phyloP scores from a whole-genome alignment of 2,797 vertebrate genomes.

The Syngnathus acus region DNA sequence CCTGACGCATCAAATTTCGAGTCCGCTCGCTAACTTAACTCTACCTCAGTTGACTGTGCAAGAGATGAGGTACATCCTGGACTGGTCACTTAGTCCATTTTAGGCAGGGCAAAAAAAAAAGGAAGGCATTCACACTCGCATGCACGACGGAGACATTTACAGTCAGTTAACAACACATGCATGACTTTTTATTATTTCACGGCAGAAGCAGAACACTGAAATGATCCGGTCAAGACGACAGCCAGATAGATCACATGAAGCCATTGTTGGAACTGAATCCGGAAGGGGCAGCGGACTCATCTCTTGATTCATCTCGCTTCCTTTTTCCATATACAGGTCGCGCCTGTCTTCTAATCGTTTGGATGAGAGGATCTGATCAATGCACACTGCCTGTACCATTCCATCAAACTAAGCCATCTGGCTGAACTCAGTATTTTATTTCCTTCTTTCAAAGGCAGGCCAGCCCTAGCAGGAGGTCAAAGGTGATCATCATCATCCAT shows the following conservation, averaged over 20 bases:
- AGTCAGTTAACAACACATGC: neutral
- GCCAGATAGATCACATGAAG: neutral
- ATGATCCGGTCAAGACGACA: neutral
- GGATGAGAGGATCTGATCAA: too few species aligned
- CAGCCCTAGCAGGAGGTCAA: neutral
- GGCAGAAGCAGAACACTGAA: neutral
- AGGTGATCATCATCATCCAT: neutral
- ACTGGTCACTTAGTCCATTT: neutral
- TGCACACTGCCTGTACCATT: too few species aligned
- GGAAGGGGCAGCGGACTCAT: neutral
- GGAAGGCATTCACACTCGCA: neutral
- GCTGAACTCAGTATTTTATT: neutral
- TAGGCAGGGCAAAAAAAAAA: neutral
- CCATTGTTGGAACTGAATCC: too few species aligned
- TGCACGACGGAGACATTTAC: neutral
- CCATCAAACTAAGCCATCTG: neutral
- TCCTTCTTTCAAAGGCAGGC: neutral
- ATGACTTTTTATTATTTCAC: neutral
- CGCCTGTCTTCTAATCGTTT: neutral
- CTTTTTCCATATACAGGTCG: neutral
- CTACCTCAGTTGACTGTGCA: neutral
- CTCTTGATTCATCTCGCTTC: neutral
- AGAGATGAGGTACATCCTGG: neutral
- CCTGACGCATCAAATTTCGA: neutral
- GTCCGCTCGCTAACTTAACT: neutral